Percentiles rank a stretch among this genome's conserved stretches.
Conservation (phyloP, 2,888 invertebrate genomes). For the Caenorhabditis zanzibari region DNA sequence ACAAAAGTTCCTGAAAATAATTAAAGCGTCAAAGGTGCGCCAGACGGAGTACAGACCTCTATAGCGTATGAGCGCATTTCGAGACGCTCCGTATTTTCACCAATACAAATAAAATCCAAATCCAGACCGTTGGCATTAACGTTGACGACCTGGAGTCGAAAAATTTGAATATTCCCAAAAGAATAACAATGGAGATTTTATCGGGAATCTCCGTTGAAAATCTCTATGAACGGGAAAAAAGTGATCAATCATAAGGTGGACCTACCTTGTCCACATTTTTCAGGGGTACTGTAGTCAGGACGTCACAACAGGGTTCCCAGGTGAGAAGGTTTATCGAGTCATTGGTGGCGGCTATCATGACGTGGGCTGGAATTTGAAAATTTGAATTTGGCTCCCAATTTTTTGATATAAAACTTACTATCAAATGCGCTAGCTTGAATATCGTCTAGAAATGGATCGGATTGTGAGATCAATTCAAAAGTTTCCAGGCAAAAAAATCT, state of each 20-base stretch:
- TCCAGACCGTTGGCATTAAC: constrained; percentile 65
- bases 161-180: constrained; percentile 9
- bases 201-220: constrained; percentile 16
- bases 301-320: constrained; percentile 66
- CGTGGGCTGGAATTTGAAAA: constrained; percentile 50
- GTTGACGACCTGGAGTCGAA: constrained; percentile 55
- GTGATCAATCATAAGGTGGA: constrained; percentile 12
- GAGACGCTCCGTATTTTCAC: constrained; percentile 62
- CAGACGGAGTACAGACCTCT: constrained; percentile 33
- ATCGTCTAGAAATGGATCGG: constrained; percentile 65
- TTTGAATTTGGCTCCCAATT: neutral
- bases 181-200: neutral
- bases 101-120: constrained; percentile 65
- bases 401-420: constrained; percentile 52
- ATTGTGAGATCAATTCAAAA: constrained; percentile 65
- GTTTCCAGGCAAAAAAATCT: constrained; percentile 63
- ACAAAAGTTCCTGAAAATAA: constrained; percentile 49
- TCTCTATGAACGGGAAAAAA: constrained; percentile 20
- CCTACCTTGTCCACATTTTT: constrained; percentile 63
- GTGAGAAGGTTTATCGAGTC: constrained; percentile 65
- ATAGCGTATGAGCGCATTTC: constrained; percentile 64
- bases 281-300: constrained; percentile 60
- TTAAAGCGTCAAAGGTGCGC: neutral
- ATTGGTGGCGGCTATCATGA: constrained; percentile 65
- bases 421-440: constrained; percentile 64